Base-by-base conservation (phyloP, 2,888 invertebrate species). In the Drosophila falleni region DNA sequence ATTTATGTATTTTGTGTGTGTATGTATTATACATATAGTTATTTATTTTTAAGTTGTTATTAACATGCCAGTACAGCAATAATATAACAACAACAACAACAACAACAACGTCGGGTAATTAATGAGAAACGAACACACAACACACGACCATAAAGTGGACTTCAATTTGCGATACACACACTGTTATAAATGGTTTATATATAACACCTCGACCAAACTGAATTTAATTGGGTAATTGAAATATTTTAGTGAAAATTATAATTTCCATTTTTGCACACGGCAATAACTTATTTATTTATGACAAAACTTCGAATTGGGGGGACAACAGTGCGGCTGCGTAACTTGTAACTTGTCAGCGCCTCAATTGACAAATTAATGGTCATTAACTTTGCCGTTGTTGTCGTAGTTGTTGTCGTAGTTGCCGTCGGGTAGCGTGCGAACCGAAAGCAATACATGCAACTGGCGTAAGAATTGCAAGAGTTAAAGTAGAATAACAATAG, bases 221-320 rank as follows among this genome's bases (percentile, higher is more conserved):
- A 70, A 70, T 86, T 84, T 82, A 84, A 84, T 84, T 88, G 89
- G 89, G 74, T 82, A 88, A 88, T 84, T 88, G 89, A 80, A 88
- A 68, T 47, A 41, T 62, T 76, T 76, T 65, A 67, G 64, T 65
- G 80, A 51, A 84, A 87, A 81, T 72, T 41, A 71, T 70, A 87
- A 68, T 83, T 87, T 78, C 70, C 82, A 80, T 87, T 81, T 83
- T 70, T 54, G 78, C 80, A 87, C 80, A 62, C n/a, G 73, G 72
- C 86, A 64, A 80, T 88, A 63, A 65, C 64, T 44, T 35, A 56
- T 56, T 81, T 70, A 87, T 83, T 80, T 76, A 76, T 70, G 81
- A 58, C 19, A 58, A 26, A 55, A 23, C 42, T 55, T 55, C 19
- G 55, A n/a, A 23, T 35, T 15, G 37, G 31, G n/a, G 42, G 73